Evolutionary conservation across 2,797 vertebrate genomes (phyloP), one percentile per base, ranked within the genome.

Genomic region (Sciurus vulgaris): DNA sequence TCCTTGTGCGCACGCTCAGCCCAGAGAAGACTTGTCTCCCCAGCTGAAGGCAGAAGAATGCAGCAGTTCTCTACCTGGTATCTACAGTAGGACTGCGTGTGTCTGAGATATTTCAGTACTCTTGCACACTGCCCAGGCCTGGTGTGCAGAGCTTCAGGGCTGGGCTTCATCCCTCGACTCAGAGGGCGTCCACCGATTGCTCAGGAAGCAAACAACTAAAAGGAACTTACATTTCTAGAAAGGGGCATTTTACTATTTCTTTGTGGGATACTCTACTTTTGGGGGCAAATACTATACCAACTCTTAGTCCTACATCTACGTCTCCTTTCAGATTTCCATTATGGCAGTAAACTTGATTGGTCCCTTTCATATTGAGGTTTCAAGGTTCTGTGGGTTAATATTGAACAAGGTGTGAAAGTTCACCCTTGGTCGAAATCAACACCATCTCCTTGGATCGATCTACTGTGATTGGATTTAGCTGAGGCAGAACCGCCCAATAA

Each of bases 111-210:
- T 72, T 9, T 7, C 11, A 6, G 47, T 33, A 30, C 63, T 65
- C 54, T 35, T n/a, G 3, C 3, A 5, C 14, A 0, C 59, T 20
- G 10, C 59, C 59, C 24, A 26, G 59, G 2, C 24, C 8, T 11
- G 24, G 8, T 61, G 24, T 61, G 59, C 24, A 24, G 0, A 9
- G 9, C 56, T 26, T 11, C 24, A 26, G 2, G 9, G 59, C 2
- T 3, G 2, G 4, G 14, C 7, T 35, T 35, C 15, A 35, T 18
- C 26, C 18, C 3, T 1, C 0, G 47, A 49, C 12, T 35, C 41
- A 2, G 41, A 17, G 44, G 1, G 3, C 56, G 67, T 35, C 79
- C 82, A 30, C 17, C 6, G 18, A 4, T 28, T 35, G 10, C 35
- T 33, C 5, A 51, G 56, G 41, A 93, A 56, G 63, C 12, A 72